These are phyloP conservation scores for Nysson spinosus DNA, from an alignment of 2,888 invertebrate genomes.

Conservation along the genomic window DNA sequence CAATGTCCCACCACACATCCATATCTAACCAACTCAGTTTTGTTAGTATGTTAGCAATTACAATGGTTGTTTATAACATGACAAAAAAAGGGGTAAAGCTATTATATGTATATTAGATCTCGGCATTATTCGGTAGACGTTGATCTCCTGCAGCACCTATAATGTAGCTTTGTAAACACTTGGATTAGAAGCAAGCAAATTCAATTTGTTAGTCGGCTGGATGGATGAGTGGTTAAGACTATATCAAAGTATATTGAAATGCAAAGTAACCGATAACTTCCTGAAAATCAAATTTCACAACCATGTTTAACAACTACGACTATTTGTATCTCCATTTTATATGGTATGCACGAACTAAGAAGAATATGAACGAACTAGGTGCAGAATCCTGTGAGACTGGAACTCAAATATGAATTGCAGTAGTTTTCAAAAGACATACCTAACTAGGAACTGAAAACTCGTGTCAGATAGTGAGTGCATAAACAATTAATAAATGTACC, in stretches of 20 bases:
- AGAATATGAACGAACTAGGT: background rate
- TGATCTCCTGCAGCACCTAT: slow-evolving; percentile 62
- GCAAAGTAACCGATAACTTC: slow-evolving; percentile 20
- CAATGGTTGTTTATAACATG: slow-evolving; percentile 42
- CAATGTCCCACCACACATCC: slow-evolving; percentile 98
- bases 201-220: slow-evolving; percentile 73
- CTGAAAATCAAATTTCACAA: slow-evolving; percentile 26
- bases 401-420: background rate
- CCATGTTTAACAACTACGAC: slow-evolving; percentile 4
- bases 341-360: slow-evolving; percentile 1
- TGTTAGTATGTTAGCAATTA: slow-evolving; percentile 73
- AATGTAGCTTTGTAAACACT: slow-evolving; percentile 47
- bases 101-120: slow-evolving; percentile 28
- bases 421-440: too few relatives aligned
- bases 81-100: slow-evolving; percentile 18
- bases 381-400: background rate
- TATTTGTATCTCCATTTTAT: background rate
- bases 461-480: too few relatives aligned
- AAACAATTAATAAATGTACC: too few relatives aligned
- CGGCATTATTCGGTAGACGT: slow-evolving; percentile 23
- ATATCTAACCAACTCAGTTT: slow-evolving; percentile 85
- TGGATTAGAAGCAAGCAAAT: slow-evolving; percentile 51
- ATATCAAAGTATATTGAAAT: slow-evolving; percentile 35
- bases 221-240: slow-evolving; percentile 77
- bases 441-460: too few relatives aligned